Evolutionary conservation across 1,140 invertebrate genomes (phyloP).

Genomic region (Pantala flavescens): DNA sequence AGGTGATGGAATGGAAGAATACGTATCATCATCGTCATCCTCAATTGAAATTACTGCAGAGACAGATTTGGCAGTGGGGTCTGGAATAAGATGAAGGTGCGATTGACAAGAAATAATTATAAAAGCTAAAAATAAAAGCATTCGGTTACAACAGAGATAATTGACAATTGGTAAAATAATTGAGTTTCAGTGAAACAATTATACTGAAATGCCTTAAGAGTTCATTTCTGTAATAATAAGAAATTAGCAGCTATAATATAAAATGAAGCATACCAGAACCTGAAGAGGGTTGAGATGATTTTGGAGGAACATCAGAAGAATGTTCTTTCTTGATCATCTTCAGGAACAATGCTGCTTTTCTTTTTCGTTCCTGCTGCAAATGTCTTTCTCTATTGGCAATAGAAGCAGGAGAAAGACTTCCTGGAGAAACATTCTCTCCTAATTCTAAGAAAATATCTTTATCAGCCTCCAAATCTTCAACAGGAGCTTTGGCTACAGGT

Average conservation of each 20-base stretch:
- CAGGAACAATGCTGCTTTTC: slow-evolving; percentile 50
- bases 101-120: no score
- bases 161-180: no score
- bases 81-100: not conserved
- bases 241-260: no score
- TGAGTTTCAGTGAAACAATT: no score
- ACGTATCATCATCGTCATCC: not conserved
- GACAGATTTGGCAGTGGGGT: not conserved
- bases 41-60: not conserved
- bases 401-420: slow-evolving; percentile 17
- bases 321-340: slow-evolving; percentile 23
- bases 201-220: no score
- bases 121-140: no score
- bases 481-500: not conserved
- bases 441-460: not conserved
- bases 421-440: not conserved
- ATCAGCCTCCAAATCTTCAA: not conserved
- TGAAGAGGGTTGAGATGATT: not conserved
- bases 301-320: not conserved
- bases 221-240: no score
- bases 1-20: not conserved
- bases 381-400: slow-evolving; percentile 49
- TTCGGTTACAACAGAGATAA: no score
- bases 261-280: not conserved
- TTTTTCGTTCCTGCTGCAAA: slow-evolving; percentile 58